Evolutionary conservation across 2,888 invertebrate genomes (phyloP), one percentile per base, ranked within the genome.

Genomic region (Caenorhabditis becei): DNA sequence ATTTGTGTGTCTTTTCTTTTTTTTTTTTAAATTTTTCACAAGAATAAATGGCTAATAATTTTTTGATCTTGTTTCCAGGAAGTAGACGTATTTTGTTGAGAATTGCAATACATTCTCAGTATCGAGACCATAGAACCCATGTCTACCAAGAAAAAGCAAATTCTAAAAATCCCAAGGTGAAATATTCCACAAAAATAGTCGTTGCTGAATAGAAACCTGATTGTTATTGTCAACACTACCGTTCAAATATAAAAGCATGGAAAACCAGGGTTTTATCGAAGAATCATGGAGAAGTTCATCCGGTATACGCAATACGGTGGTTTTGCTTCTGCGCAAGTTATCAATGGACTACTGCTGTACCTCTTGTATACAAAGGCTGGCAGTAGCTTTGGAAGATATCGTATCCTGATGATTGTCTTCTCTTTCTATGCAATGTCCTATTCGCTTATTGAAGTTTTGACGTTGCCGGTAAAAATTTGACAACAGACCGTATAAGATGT

Each of bases 371-470:
- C 32, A 7, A 47, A 37, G 26, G 67, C 61, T 5, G 47, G 20
- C 20, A 54, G 35, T 7, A 61, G 47, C 26, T 69, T 77, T 61
- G 77, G 77, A 1, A 16, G 62, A n/a, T 77, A 67, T 18, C 77
- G 67, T 18, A 56, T 67, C 14, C 49, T 77, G 2, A 67, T 77
- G 77, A 56, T 77, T 3, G 18, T 24, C 1, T 77, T 67, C 16
- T 67, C 66, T 0, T 41, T 61, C 0, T 77, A 53, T 49, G 67
- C 61, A 1, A 77, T 77, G 77, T 14, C 61, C 0, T 77, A 77
- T 23, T 67, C 67, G 5, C 8, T 66, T 1, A 54, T 77, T 4
- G 67, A 77, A 26, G 20, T 77, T 11, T 23, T 67, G 2, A 62
- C 67, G 0, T n/a, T 77, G 10, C 77, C 77, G 24, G 75, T 75